These are phyloP conservation scores for Helicolenus hilgendorfi DNA, from an alignment of 2,797 vertebrate genomes.

Conservation along the genomic window DNA sequence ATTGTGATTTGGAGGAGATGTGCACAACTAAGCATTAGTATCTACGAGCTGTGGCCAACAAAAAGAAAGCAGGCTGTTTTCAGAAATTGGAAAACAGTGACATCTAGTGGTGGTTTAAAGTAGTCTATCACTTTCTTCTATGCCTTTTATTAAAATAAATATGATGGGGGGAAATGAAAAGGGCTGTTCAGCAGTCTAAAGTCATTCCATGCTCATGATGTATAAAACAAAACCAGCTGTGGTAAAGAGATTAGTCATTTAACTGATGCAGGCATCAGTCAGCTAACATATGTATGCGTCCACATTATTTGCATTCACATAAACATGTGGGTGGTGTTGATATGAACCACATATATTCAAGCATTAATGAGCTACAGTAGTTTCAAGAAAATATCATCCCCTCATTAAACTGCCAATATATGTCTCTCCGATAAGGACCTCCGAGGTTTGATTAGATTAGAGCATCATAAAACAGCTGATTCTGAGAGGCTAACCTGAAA, in stretches of 20 bases:
- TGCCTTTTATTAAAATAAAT: not conserved
- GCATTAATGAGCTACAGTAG: not conserved
- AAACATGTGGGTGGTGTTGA: not conserved
- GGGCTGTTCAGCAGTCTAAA: not conserved
- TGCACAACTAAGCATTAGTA: not conserved
- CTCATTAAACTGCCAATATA: not conserved
- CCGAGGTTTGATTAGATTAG: not conserved
- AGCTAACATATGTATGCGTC: not conserved
- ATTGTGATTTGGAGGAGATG: conserved; percentile 8
- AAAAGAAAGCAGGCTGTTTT: not conserved
- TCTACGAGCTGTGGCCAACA: not conserved
- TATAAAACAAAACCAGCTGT: not conserved
- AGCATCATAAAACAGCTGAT: not conserved
- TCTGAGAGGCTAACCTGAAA: not conserved
- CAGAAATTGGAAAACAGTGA: conserved; percentile 40
- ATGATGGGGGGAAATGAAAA: not conserved
- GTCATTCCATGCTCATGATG: not conserved
- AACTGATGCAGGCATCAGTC: not conserved
- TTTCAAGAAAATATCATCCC: not conserved
- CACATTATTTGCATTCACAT: not conserved
- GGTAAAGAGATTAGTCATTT: not conserved
- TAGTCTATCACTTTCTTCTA: not conserved
- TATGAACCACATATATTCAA: not conserved
- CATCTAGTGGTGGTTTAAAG: conserved; percentile 54
- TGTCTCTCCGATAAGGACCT: not conserved